Percentiles rank a stretch among this genome's conserved stretches.
Conservation (phyloP, 2,888 invertebrate species). For the Nomada lathburiana region DNA sequence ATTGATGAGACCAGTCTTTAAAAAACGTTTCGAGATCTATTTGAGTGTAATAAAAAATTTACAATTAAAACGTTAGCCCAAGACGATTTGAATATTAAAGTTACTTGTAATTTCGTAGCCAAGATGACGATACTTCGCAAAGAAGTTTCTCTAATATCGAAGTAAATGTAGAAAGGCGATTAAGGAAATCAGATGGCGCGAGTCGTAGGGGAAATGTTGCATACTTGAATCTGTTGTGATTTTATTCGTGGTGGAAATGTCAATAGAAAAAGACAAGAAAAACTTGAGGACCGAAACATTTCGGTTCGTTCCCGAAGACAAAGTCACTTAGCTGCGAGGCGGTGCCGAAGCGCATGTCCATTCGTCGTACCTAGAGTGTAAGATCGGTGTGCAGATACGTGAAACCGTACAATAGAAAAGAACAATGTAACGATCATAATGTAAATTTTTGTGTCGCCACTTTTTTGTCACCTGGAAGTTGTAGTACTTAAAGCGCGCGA, state of each 20-base stretch:
- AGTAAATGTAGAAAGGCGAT: neutral
- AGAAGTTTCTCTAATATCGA: neutral
- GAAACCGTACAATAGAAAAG: slow-evolving; percentile 57
- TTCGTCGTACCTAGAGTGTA: slow-evolving; percentile 65
- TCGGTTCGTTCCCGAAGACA: slow-evolving; percentile 24
- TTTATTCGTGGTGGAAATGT: neutral
- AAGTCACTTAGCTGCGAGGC: slow-evolving; percentile 62
- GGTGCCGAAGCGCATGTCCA: slow-evolving; percentile 72
- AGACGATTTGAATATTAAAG: neutral
- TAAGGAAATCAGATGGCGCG: neutral
- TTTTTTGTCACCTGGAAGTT: neutral
- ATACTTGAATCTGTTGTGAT: slow-evolving; percentile 13
- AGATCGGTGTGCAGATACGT: slow-evolving; percentile 59
- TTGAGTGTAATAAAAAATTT: too few relatives aligned
- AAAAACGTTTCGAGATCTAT: too few relatives aligned
- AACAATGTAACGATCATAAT: slow-evolving; percentile 59
- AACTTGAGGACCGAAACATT: slow-evolving; percentile 27
- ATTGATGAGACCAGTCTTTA: too few relatives aligned
- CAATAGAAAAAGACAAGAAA: slow-evolving; percentile 17
- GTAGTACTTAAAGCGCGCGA: slow-evolving; percentile 3
- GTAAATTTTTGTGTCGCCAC: slow-evolving; percentile 70
- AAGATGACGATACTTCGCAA: neutral
- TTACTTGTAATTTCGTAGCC: neutral
- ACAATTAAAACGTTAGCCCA: too few relatives aligned
- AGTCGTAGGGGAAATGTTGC: neutral